Conservation (phyloP, 2,888 invertebrate species). For the Synanthedon andrenaeformis region DNA sequence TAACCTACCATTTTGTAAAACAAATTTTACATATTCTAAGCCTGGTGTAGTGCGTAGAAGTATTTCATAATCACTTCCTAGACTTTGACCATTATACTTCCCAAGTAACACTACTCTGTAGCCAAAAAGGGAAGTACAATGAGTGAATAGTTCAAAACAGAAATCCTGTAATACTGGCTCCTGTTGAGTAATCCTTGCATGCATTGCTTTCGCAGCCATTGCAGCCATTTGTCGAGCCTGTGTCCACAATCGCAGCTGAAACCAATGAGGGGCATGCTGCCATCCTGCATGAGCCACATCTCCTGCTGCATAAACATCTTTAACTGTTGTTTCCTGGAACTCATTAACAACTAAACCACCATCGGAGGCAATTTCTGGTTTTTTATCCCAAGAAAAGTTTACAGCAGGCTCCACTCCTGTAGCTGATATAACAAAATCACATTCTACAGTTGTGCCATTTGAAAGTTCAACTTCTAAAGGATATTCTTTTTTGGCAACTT, state of each 20-base stretch:
- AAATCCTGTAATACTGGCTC: slow-evolving; percentile 83
- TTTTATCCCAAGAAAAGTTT: slow-evolving; percentile 65
- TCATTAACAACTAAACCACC: slow-evolving; percentile 90
- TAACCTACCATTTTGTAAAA: slow-evolving; percentile 84
- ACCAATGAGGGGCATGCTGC: slow-evolving; percentile 84
- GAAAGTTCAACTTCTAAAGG: slow-evolving; percentile 80
- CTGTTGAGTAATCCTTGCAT: slow-evolving; percentile 70
- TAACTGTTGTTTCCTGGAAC: slow-evolving; percentile 83
- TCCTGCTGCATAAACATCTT: slow-evolving; percentile 92
- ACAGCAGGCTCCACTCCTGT: slow-evolving; percentile 88
- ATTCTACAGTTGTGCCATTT: slow-evolving; percentile 77
- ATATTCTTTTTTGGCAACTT: slow-evolving; percentile 59
- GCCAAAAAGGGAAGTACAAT: slow-evolving; percentile 95
- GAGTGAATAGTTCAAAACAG: slow-evolving; percentile 97
- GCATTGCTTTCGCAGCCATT: slow-evolving; percentile 93
- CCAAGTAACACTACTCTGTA: slow-evolving; percentile 93
- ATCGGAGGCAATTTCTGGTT: slow-evolving; percentile 72
- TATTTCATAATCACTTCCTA: slow-evolving; percentile 84
- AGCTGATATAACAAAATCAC: slow-evolving; percentile 95
- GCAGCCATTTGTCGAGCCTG: slow-evolving; percentile 98
- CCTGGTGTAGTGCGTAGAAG: slow-evolving; percentile 85
- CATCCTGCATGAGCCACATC: slow-evolving; percentile 92
- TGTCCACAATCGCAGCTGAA: slow-evolving; percentile 96
- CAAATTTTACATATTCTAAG: slow-evolving; percentile 87
- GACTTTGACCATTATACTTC: slow-evolving; percentile 91